Conservation (phyloP, 2,888 invertebrate genomes). For the Notodonta ziczac region DNA sequence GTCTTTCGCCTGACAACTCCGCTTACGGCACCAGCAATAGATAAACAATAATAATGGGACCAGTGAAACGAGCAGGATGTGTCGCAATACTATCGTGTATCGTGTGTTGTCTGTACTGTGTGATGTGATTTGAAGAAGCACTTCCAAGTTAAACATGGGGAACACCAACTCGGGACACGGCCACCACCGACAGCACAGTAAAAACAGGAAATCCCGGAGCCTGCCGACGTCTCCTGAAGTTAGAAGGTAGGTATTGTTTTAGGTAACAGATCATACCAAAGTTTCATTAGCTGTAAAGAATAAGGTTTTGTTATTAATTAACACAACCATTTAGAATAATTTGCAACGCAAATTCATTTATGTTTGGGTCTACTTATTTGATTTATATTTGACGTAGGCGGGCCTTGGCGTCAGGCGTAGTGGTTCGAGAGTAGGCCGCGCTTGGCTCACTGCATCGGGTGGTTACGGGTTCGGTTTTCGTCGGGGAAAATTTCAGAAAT, state of each 20-base stretch:
- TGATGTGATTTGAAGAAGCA: constrained; percentile 30
- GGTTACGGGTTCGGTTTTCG: no score
- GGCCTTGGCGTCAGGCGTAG: no score
- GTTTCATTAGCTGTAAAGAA: no score
- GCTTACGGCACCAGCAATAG: constrained; percentile 17
- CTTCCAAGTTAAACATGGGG: constrained; percentile 62
- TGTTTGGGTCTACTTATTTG: no score
- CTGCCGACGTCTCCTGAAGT: constrained; percentile 92
- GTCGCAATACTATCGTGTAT: constrained; percentile 25
- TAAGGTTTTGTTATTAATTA: no score
- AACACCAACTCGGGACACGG: constrained; percentile 75
- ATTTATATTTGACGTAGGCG: no score
- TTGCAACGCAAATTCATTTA: no score
- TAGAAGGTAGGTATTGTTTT: constrained; percentile 83
- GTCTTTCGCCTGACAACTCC: constrained; percentile 31
- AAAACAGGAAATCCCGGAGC: constrained; percentile 87
- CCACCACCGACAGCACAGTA: constrained; percentile 70
- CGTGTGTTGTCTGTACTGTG: constrained; percentile 25
- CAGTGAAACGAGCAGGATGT: constrained; percentile 33
- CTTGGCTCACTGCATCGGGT: no score
- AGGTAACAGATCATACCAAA: no score
- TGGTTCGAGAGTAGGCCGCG: no score
- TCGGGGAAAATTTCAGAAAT: no score
- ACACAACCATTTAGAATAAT: no score
- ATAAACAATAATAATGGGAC: constrained; percentile 24